Base-by-base conservation (phyloP, 2,888 invertebrate genomes). In the Tromatobia lineatoria region DNA sequence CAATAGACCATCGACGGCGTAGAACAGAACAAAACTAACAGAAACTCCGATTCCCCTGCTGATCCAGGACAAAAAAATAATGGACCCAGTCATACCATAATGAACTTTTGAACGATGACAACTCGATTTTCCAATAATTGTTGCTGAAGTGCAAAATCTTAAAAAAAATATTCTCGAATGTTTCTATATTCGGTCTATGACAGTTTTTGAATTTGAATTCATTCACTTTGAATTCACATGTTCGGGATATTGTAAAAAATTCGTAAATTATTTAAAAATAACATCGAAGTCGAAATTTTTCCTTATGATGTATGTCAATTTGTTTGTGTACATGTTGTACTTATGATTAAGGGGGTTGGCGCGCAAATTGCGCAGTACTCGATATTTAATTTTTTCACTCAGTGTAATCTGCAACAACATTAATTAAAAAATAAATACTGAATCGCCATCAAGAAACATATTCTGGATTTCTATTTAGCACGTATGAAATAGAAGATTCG, bases 101-200 rank as follows among this genome's bases (percentile, higher is more conserved):
- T 10, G 45, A 45, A 45, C 45, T 45, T 45, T 10, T 45, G 45
- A 45, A 1, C 45, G 45, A 45, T 45, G 8, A 45, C n/a, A 7
- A 45, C 45, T 10, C 3, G 45, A 13, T 45, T 15, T 10, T 6
- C 10, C 15, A 45, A 13, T 45, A 45, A 45, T 45, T 50, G n/a
- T 50, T 50, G 50, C n/a, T 50, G n/a, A 50, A 50, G 50, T 50
- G 15, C 18, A 50, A 50, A 50, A 13, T n/a, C 4, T 50, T 50
- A 50, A 50, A 50, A 50, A 50, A 50, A 50, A 50, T 50, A 50
- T 50, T 50, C 50, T 50, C n/a, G 50, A 50, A n/a, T n/a, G n/a
- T 50, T 50, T 50, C n/a, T 57, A 57, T 23, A 57, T 57, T 57
- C n/a, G n/a, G n/a, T n/a, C n/a, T n/a, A n/a, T n/a, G n/a, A n/a